A percentile compares a stretch with the other conserved stretches of the same genome.
phyloP scores from a whole-genome alignment of 2,797 vertebrate species.

The Sebastes jordani region DNA sequence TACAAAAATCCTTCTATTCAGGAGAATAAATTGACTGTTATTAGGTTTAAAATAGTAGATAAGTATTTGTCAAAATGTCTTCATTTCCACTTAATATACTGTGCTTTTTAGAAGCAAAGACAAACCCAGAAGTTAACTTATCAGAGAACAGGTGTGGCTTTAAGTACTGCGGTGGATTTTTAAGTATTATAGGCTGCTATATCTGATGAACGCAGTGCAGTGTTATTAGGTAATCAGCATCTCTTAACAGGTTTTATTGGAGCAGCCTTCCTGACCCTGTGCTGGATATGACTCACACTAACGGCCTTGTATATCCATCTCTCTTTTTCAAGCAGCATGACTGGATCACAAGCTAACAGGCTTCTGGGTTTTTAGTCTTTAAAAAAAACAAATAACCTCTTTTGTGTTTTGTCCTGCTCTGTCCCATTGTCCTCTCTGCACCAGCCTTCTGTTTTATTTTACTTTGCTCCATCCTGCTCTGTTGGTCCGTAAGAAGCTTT shows the following conservation, averaged over 20 bases:
- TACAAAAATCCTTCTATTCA: neutral
- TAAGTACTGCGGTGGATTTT: neutral
- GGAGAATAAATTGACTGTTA: neutral
- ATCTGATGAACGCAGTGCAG: neutral
- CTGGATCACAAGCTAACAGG: slow-evolving; percentile 2
- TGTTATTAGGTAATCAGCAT: neutral
- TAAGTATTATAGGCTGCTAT: neutral
- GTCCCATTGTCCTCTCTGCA: neutral
- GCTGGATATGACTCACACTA: slow-evolving; percentile 3
- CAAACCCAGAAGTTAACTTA: neutral
- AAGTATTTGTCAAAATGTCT: neutral
- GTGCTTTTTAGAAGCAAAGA: neutral
- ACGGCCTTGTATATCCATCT: neutral
- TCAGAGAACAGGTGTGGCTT: neutral
- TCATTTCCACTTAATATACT: neutral
- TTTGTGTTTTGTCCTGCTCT: neutral
- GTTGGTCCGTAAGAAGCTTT: slow-evolving; percentile 12
- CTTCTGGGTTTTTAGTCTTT: slow-evolving; percentile 4
- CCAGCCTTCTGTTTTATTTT: neutral
- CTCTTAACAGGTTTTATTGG: neutral
- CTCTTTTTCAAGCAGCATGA: neutral
- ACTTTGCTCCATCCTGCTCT: neutral
- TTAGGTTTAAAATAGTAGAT: neutral
- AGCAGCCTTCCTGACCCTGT: neutral
- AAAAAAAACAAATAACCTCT: neutral